Percentiles rank a stretch among this genome's conserved stretches.
phyloP scores from a whole-genome alignment of 2,797 vertebrate species.

The Myiotriccus ornatus region DNA sequence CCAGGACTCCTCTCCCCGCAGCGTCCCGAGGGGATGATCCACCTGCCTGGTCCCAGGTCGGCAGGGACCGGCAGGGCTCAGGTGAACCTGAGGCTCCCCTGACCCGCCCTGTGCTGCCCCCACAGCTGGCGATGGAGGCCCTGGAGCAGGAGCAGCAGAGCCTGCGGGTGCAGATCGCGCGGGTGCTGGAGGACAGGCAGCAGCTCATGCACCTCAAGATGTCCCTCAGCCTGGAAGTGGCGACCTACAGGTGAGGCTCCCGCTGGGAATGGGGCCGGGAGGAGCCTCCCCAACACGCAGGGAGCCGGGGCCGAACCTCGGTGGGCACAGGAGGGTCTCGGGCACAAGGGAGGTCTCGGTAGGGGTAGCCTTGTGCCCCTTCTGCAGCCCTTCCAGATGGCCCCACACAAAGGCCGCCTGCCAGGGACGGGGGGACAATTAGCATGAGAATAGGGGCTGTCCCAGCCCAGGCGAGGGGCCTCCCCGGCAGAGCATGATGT shows the following conservation, averaged over 20 bases:
- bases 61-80: neutral
- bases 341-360: neutral
- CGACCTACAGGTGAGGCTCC: slow-evolving; percentile 86
- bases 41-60: accelerated
- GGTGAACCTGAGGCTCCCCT: neutral
- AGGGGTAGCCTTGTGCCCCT: neutral
- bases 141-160: slow-evolving; percentile 85
- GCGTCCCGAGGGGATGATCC: neutral
- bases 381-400: slow-evolving; percentile 16
- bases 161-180: slow-evolving; percentile 79
- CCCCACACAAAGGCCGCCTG: slow-evolving; percentile 45
- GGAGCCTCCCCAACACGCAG: no score
- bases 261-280: accelerated
- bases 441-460: slow-evolving; percentile 74
- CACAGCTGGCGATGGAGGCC: slow-evolving; percentile 79
- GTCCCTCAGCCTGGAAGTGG: slow-evolving; percentile 89
- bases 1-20: neutral
- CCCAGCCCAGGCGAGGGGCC: slow-evolving; percentile 44
- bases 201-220: slow-evolving; percentile 87
- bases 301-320: neutral
- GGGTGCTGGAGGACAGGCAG: slow-evolving; percentile 81
- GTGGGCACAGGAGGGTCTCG: neutral
- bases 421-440: slow-evolving; percentile 42
- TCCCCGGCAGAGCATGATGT: slow-evolving; percentile 50
- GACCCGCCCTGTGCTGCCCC: neutral